Conservation (phyloP, 2,888 invertebrate species). For the Drosophila basisetae region DNA sequence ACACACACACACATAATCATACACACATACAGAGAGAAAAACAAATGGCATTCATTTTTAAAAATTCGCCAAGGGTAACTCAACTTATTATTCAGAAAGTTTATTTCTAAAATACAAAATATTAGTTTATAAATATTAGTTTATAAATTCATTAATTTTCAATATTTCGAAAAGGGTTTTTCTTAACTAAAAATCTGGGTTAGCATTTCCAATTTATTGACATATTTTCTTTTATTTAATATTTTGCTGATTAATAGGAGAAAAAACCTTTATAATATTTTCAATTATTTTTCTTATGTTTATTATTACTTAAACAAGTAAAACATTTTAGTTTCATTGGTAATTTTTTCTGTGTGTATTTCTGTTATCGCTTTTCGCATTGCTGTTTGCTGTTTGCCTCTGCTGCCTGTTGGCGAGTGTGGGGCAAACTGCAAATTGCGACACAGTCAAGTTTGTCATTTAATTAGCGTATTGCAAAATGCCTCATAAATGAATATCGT, state of each 20-base stretch:
- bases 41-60: neutral
- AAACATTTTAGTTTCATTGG: neutral
- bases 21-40: neutral
- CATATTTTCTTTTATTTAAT: neutral
- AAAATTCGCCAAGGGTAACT: neutral
- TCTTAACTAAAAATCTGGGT: neutral
- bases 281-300: neutral
- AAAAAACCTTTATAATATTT: neutral
- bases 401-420: constrained; percentile 1
- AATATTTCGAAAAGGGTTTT: neutral
- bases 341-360: neutral
- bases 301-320: neutral
- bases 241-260: neutral
- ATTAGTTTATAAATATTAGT: no score
- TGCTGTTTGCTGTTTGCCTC: constrained; percentile 1
- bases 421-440: constrained; percentile 47
- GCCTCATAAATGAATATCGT: constrained; percentile 50
- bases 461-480: constrained; percentile 73
- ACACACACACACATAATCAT: neutral
- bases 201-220: neutral
- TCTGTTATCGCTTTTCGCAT: constrained; percentile 21
- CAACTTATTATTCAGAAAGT: no score
- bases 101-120: no score
- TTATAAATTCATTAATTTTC: neutral
- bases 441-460: constrained; percentile 64